Base-by-base conservation (phyloP, 2,888 invertebrate species). In the Platycnemis pennipes region DNA sequence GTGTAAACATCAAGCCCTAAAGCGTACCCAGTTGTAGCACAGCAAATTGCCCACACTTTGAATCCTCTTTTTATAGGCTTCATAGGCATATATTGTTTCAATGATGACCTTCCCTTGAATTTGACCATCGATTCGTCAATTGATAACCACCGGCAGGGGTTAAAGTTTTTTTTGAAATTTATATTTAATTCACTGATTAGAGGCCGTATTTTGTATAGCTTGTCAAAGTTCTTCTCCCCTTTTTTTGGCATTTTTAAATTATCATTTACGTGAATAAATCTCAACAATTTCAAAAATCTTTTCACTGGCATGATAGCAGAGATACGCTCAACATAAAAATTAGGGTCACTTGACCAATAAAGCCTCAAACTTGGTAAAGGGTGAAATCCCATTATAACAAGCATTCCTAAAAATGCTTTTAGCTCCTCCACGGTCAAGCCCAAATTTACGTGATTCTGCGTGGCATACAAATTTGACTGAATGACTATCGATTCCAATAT, bases 31-130 rank as follows among this genome's bases (percentile, higher is more conserved):
- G 85, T 85, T 89, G 94, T 94, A 69, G 94, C 95, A 91, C 87
- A 94, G 19, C 94, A 94, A 42, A 94, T 88, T 44, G 94, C 94
- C 94, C 94, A 95, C 46, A 95, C 4, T 94, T 95, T 95, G 77
- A 94, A 95, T 19, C 95, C 95, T 56, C 95, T 56, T 88, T 95
- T 95, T 77, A 94, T 94, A 53, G 95, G 95, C 69, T 95, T 95
- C 94, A 94, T 95, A 16, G 94, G 94, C 94, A 95, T 94, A 94
- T 95, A 95, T 89, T 95, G 95, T 95, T 95, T 86, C 94, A 94
- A 46, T 95, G 95, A 3, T 4, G 86, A 86, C 22, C 42, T 0
- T 1, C 87, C 87, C 44, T 87, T 87, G 87, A 87, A 87, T n/a
- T 87, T 87, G 0, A 87, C 87, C 87, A 87, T 87, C 2, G 87